phyloP scores from a whole-genome alignment of 2,797 vertebrate genomes.

The Sorex maritimensis region DNA sequence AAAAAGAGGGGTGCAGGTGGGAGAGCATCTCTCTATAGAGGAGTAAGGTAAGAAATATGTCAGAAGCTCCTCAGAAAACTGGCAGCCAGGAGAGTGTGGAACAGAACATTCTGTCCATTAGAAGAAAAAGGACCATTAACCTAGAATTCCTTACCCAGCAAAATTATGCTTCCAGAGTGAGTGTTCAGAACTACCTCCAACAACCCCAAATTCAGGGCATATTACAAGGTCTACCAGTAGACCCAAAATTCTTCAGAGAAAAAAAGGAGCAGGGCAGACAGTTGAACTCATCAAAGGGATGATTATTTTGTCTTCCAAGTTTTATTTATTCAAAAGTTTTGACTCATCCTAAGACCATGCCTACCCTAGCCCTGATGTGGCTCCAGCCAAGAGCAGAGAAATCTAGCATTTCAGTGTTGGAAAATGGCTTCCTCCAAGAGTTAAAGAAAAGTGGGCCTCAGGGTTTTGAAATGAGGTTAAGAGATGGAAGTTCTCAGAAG shows the following conservation, averaged over 20 bases:
- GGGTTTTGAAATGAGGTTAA: not conserved
- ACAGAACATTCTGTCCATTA: not conserved
- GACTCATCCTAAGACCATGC: not conserved
- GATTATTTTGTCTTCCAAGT: slow-evolving; percentile 36
- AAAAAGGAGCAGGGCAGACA: not conserved
- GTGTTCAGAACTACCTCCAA: slow-evolving; percentile 8
- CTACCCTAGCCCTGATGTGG: not conserved
- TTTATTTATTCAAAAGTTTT: slow-evolving; percentile 47
- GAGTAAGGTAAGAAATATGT: not conserved
- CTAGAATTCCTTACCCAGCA: not conserved
- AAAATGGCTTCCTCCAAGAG: not conserved
- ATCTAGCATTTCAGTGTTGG: not conserved
- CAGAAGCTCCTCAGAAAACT: not conserved
- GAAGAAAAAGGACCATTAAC: not conserved
- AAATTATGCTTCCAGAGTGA: slow-evolving; percentile 12
- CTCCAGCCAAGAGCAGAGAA: not conserved
- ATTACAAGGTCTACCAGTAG: too few species aligned
- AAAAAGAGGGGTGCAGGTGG: not conserved
- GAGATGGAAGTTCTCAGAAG: not conserved
- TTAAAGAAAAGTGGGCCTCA: not conserved
- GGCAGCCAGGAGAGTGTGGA: not conserved
- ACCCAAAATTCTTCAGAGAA: not conserved
- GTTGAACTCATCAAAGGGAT: not conserved
- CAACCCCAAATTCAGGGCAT: not conserved
- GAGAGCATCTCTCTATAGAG: not conserved